phyloP scores from a whole-genome alignment of 2,797 vertebrate species.

The Diplodus sargus region DNA sequence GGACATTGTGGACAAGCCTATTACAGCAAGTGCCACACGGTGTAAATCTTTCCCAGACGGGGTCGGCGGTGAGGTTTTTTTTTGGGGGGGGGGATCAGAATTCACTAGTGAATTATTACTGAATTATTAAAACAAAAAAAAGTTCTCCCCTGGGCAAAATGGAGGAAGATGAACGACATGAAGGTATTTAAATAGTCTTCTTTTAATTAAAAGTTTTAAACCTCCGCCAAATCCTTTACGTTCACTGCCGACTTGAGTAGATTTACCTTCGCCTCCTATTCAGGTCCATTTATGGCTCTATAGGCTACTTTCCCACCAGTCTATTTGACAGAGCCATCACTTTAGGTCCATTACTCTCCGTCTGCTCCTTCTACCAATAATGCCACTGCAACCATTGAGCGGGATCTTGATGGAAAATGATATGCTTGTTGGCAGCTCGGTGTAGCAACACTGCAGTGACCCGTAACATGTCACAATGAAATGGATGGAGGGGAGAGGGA shows the following conservation, averaged over 20 bases:
- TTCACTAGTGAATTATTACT: conserved; percentile 32
- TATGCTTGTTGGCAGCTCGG: conserved; percentile 80
- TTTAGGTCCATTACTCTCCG: conserved; percentile 76
- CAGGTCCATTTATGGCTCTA: conserved; percentile 53
- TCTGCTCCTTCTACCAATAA: conserved; percentile 74
- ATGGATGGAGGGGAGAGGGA: conserved; percentile 58
- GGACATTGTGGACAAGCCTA: conserved; percentile 67
- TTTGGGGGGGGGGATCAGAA: conserved; percentile 33
- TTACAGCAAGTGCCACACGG: conserved; percentile 66
- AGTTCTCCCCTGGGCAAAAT: not conserved
- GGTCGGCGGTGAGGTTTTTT: conserved; percentile 30
- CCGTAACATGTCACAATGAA: conserved; percentile 76
- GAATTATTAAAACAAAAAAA: conserved; percentile 7
- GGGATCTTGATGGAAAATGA: conserved; percentile 81
- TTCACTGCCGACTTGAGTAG: conserved; percentile 11
- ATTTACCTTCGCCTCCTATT: conserved; percentile 34
- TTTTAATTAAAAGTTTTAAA: too few relatives aligned
- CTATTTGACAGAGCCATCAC: conserved; percentile 73
- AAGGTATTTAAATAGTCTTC: conserved; percentile 1
- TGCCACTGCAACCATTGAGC: conserved; percentile 68
- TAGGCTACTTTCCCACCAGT: conserved; percentile 53
- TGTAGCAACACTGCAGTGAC: conserved; percentile 74
- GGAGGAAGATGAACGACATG: not conserved
- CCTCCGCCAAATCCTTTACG: not conserved
- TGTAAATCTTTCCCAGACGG: conserved; percentile 62